Evolutionary conservation across 2,888 invertebrate species (phyloP).

Genomic region (Caenorhabditis wallacei): DNA sequence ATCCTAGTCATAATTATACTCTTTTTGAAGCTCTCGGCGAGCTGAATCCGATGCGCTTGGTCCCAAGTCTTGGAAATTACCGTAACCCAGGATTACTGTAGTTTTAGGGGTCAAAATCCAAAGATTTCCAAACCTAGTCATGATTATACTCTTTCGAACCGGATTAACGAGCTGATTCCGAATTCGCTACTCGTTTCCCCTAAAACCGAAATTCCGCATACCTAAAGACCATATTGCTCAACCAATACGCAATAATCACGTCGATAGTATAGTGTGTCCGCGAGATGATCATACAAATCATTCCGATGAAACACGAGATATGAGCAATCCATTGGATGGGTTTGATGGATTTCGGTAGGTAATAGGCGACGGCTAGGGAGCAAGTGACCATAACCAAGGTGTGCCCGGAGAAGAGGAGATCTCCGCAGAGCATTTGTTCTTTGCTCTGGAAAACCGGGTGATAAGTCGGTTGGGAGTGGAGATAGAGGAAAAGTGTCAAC

Average conservation of each 20-base stretch:
- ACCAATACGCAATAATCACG: slow-evolving; percentile 77
- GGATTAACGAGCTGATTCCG: too few relatives aligned
- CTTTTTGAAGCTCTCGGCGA: too few relatives aligned
- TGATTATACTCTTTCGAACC: too few relatives aligned
- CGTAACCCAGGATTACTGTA: too few relatives aligned
- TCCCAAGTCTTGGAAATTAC: too few relatives aligned
- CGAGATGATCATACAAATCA: slow-evolving; percentile 76
- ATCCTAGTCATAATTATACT: too few relatives aligned
- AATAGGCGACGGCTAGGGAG: slow-evolving; percentile 73
- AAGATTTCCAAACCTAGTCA: too few relatives aligned
- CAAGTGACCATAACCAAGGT: slow-evolving; percentile 76
- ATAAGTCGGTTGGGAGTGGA: too few relatives aligned
- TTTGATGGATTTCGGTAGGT: slow-evolving; percentile 69
- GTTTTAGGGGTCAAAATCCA: too few relatives aligned
- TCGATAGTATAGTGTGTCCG: slow-evolving; percentile 79
- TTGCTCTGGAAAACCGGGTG: slow-evolving; percentile 66
- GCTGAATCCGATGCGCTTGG: too few relatives aligned
- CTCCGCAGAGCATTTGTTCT: slow-evolving; percentile 76
- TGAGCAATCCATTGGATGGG: slow-evolving; percentile 66
- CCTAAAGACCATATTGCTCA: slow-evolving; percentile 76
- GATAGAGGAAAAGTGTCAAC: too few relatives aligned
- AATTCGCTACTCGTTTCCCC: too few relatives aligned
- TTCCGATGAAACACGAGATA: slow-evolving; percentile 63
- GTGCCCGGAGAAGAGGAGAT: slow-evolving; percentile 78
- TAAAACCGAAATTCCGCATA: slow-evolving; percentile 18